A percentile compares a stretch with the other conserved stretches of the same genome.
phyloP scores from a whole-genome alignment of 1,140 invertebrate genomes.

The Drosophila triauraria region DNA sequence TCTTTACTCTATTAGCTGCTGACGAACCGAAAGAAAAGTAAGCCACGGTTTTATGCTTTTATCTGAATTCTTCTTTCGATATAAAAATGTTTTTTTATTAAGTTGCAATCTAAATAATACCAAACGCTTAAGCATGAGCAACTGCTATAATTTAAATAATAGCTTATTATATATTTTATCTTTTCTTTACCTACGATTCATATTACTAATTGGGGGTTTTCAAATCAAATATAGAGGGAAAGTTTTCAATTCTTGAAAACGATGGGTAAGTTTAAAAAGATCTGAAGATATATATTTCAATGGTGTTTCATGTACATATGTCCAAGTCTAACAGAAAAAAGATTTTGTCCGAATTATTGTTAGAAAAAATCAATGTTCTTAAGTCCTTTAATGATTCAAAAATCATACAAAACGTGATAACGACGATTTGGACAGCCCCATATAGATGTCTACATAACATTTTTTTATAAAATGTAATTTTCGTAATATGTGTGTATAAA shows the following conservation, averaged over 20 bases:
- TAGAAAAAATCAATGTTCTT: too few relatives aligned
- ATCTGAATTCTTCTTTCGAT: neutral
- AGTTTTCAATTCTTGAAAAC: slow-evolving; percentile 54
- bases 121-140: slow-evolving; percentile 15
- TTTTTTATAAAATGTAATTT: too few relatives aligned
- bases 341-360: too few relatives aligned
- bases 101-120: neutral
- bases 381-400: neutral
- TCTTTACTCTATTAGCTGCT: slow-evolving; percentile 87
- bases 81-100: neutral
- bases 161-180: slow-evolving; percentile 21
- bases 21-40: slow-evolving; percentile 94
- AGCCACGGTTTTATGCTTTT: slow-evolving; percentile 84
- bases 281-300: neutral
- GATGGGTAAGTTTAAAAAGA: slow-evolving; percentile 50
- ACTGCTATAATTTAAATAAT: slow-evolving; percentile 11
- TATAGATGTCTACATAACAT: too few relatives aligned
- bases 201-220: slow-evolving; percentile 10
- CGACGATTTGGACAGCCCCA: too few relatives aligned
- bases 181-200: slow-evolving; percentile 22
- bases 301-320: neutral
- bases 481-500: too few relatives aligned
- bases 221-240: slow-evolving; percentile 50
- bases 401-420: neutral
- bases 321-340: neutral